phyloP scores from a whole-genome alignment of 2,888 invertebrate genomes.

The Esperia sulphurella region DNA sequence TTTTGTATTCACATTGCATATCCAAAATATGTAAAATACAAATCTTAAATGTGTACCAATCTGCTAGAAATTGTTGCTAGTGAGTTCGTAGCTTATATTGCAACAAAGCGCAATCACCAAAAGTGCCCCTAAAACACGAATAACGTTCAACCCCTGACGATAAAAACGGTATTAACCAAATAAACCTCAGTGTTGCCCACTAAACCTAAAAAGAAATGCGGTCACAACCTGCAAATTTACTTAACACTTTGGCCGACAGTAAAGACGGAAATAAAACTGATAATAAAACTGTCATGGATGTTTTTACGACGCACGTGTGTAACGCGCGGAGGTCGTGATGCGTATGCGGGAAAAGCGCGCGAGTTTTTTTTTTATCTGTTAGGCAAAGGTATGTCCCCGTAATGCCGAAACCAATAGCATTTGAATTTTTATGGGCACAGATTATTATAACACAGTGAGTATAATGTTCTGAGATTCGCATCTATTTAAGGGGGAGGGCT shows the following conservation, averaged over 20 bases:
- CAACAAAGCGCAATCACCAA: conserved; percentile 15
- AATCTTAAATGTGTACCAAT: not conserved
- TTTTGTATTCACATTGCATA: too few species aligned
- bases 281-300: conserved; percentile 32
- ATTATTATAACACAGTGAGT: not conserved
- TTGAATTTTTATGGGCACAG: conserved; percentile 1
- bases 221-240: conserved; percentile 35
- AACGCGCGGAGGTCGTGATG: not conserved
- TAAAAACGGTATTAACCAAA: conserved; percentile 28
- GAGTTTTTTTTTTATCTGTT: not conserved
- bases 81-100: not conserved
- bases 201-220: conserved; percentile 20
- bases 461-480: not conserved
- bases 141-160: conserved; percentile 13
- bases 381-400: conserved; percentile 2
- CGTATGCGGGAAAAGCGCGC: not conserved
- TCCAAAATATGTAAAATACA: too few species aligned
- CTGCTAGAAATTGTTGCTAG: not conserved
- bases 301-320: conserved; percentile 26
- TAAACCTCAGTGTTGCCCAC: conserved; percentile 24
- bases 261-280: conserved; percentile 39
- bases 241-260: conserved; percentile 34
- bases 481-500: not conserved
- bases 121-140: conserved; percentile 13
- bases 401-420: conserved; percentile 3